Conservation (phyloP, 2,113 vertebrate species). For the Onychorhynchus coronatus region DNA sequence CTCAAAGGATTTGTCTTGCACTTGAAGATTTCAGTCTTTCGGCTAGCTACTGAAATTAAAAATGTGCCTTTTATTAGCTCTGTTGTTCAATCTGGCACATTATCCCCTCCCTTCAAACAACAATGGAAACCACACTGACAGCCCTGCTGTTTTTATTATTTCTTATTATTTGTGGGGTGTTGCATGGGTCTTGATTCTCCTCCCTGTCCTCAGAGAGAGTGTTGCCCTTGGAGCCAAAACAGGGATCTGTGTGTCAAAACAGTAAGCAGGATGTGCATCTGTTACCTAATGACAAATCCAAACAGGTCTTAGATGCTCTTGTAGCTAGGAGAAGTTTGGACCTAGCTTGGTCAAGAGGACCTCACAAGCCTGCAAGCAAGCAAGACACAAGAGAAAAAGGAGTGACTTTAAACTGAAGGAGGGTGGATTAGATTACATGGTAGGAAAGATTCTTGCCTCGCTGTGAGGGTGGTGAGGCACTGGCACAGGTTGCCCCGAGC, state of each 20-base stretch:
- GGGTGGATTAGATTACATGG: too few relatives aligned
- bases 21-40: neutral
- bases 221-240: neutral
- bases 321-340: neutral
- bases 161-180: neutral
- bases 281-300: neutral
- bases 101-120: neutral
- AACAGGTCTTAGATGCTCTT: neutral
- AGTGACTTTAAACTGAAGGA: neutral
- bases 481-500: neutral
- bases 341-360: neutral
- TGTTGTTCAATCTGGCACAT: neutral
- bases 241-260: neutral
- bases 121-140: neutral
- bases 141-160: neutral
- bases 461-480: neutral
- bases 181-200: neutral
- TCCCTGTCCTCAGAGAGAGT: neutral
- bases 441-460: neutral
- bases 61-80: conserved; percentile 16
- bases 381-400: neutral
- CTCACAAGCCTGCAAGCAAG: neutral
- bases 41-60: neutral
- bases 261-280: neutral
- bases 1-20: neutral